These are phyloP conservation scores for Ctenodactylus gundi DNA, from an alignment of 2,113 vertebrate genomes.

Conservation along the genomic window DNA sequence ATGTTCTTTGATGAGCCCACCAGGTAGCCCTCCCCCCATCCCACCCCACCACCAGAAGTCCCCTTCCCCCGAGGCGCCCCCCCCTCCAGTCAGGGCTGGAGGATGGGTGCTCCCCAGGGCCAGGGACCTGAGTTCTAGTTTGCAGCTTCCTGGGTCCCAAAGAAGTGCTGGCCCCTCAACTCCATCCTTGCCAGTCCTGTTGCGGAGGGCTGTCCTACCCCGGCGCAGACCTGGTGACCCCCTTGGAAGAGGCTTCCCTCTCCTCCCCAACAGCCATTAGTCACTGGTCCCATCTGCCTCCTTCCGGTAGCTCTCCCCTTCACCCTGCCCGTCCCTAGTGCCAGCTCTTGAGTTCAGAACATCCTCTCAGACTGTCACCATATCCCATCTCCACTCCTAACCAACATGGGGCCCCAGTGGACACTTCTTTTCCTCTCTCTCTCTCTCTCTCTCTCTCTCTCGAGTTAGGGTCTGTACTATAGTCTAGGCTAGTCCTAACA, in stretches of 20 bases:
- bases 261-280: neutral
- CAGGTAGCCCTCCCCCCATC: slow-evolving; percentile 85
- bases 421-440: no score
- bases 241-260: neutral
- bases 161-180: neutral
- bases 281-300: neutral
- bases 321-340: neutral
- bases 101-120: neutral
- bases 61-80: neutral
- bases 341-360: neutral
- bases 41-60: accelerated
- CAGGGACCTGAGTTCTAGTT: neutral
- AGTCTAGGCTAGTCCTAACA: no score
- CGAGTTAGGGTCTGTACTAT: no score
- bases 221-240: neutral
- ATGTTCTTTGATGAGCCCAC: slow-evolving; percentile 99
- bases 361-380: neutral
- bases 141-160: neutral
- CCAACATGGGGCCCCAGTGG: no score
- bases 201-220: neutral
- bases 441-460: no score
- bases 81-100: neutral
- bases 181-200: neutral
- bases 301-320: neutral
- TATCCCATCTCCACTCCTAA: neutral